A percentile compares a stretch with the other conserved stretches of the same genome.
phyloP scores from a whole-genome alignment of 2,113 vertebrate species.

The Corynorhinus townsendii region DNA sequence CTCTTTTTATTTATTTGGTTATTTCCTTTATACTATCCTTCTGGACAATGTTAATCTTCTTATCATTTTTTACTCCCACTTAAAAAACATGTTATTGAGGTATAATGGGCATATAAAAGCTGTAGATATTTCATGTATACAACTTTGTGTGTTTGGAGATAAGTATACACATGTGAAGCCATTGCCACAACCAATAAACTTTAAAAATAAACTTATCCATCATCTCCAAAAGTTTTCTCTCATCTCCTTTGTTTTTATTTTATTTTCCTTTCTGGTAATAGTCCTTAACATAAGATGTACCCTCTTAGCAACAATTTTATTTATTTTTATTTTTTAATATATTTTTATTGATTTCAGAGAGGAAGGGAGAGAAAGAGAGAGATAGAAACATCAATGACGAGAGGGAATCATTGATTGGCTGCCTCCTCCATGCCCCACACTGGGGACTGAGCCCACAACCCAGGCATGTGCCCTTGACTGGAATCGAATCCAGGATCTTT shows the following conservation, averaged over 20 bases:
- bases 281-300: background rate
- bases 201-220: background rate
- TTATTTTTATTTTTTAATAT: no score
- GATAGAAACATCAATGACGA: no score
- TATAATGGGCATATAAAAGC: background rate
- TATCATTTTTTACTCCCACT: background rate
- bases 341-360: no score
- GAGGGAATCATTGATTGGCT: no score
- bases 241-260: background rate
- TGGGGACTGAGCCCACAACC: no score
- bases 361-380: no score
- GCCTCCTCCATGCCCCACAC: no score
- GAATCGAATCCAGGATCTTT: no score
- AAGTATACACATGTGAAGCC: no score
- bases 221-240: background rate
- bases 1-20: background rate
- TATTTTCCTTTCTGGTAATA: background rate
- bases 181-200: background rate
- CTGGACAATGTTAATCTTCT: background rate
- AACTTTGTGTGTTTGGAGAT: background rate
- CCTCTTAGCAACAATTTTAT: background rate
- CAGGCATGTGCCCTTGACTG: no score
- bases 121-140: background rate
- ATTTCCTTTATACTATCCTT: background rate
- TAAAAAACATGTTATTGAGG: background rate